Evolutionary conservation across 2,113 vertebrate genomes (phyloP).

Genomic region (Taurulus bubalis): DNA sequence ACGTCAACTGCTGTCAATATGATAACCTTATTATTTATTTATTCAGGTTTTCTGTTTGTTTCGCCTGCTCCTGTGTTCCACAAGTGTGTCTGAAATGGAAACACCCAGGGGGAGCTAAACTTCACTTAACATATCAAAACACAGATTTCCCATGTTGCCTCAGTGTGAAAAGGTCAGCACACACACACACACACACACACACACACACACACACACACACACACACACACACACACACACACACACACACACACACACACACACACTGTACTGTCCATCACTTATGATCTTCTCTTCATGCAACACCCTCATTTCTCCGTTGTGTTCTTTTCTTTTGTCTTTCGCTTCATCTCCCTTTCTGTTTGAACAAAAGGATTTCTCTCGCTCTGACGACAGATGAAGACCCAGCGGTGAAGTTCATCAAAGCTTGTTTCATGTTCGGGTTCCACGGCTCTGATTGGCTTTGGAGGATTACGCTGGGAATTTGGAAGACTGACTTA

Average conservation of each 20-base stretch:
- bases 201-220: background rate
- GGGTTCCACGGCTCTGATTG: conserved; percentile 3
- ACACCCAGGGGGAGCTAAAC: conserved; percentile 15
- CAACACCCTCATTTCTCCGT: background rate
- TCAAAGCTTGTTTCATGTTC: conserved; percentile 61
- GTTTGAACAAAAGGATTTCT: conserved; percentile 49
- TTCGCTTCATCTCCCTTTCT: conserved; percentile 30
- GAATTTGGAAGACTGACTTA: conserved; percentile 1
- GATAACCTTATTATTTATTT: conserved; percentile 44
- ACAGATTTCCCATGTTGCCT: conserved; percentile 20
- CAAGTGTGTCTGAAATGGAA: conserved; percentile 19
- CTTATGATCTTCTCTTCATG: background rate
- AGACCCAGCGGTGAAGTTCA: conserved; percentile 16
- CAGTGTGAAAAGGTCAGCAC: conserved; percentile 25
- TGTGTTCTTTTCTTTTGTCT: background rate
- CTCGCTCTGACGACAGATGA: conserved; percentile 33
- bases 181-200: conserved; percentile 6
- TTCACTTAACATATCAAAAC: conserved; percentile 1
- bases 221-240: background rate
- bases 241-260: conserved; percentile 11
- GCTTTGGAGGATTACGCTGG: background rate
- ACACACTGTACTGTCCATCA: background rate
- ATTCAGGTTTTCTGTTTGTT: conserved; percentile 16
- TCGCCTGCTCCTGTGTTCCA: conserved; percentile 10
- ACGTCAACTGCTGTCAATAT: conserved; percentile 38